phyloP scores from a whole-genome alignment of 64 coral and sea anemone species.

The Stichodactyla mertensii region DNA sequence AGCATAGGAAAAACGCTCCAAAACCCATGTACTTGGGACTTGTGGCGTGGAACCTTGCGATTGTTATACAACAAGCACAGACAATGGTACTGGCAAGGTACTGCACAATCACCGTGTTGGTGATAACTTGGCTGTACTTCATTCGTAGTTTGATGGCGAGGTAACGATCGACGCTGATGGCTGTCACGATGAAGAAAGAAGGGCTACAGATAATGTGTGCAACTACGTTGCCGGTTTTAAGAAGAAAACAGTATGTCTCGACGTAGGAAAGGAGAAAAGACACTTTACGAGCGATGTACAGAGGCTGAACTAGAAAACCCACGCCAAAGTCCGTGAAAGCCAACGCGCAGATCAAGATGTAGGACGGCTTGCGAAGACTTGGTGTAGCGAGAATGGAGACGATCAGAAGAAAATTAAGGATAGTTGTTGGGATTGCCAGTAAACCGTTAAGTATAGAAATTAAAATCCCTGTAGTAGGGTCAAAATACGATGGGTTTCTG shows the following conservation, averaged over 20 bases:
- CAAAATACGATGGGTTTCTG: constrained; percentile 5
- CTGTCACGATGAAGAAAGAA: constrained; percentile 44
- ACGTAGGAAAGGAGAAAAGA: neutral
- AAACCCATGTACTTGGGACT: constrained; percentile 30
- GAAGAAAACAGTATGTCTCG: neutral
- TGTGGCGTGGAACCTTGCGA: neutral
- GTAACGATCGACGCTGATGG: constrained; percentile 45
- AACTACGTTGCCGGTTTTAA: constrained; percentile 1
- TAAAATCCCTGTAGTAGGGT: neutral
- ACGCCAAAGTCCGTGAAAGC: constrained; percentile 45
- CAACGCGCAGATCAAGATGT: constrained; percentile 25
- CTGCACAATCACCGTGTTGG: neutral
- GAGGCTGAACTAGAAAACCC: constrained; percentile 33
- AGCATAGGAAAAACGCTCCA: constrained; percentile 1
- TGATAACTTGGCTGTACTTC: neutral
- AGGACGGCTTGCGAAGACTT: constrained; percentile 27
- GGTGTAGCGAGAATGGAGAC: constrained; percentile 13
- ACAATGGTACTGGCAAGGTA: neutral
- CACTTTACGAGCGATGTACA: constrained; percentile 26
- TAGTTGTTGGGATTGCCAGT: constrained; percentile 1
- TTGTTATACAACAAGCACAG: neutral
- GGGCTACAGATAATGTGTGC: constrained; percentile 29
- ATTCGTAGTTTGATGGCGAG: constrained; percentile 19
- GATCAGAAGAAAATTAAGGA: constrained; percentile 21
- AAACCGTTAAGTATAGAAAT: constrained; percentile 26